phyloP scores from a whole-genome alignment of 1,140 invertebrate species.

The Mamestra configurata region DNA sequence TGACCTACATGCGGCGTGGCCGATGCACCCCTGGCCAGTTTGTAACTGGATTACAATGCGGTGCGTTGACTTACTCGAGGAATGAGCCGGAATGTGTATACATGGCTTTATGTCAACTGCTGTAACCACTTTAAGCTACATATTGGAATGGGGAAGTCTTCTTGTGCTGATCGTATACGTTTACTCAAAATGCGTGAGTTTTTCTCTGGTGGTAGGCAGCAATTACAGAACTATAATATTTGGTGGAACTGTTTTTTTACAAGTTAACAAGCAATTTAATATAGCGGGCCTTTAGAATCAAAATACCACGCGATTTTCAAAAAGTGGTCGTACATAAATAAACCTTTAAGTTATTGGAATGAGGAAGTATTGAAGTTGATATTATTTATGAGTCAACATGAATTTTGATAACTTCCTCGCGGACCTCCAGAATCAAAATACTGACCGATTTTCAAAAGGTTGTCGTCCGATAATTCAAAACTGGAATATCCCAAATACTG shows the following conservation, averaged over 20 bases:
- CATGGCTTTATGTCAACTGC: background rate
- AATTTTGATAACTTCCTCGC: too few species aligned
- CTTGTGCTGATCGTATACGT: background rate
- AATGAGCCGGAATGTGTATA: constrained; percentile 24
- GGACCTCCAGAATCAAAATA: too few species aligned
- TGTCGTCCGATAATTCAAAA: background rate
- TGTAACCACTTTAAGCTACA: background rate
- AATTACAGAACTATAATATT: too few species aligned
- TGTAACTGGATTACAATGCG: constrained; percentile 66
- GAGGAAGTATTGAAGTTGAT: too few species aligned
- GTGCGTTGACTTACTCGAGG: constrained; percentile 64
- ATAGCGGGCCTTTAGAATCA: too few species aligned
- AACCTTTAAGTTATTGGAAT: too few species aligned
- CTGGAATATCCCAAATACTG: background rate
- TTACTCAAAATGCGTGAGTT: background rate
- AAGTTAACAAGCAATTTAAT: too few species aligned
- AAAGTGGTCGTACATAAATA: too few species aligned
- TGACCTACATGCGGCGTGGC: constrained; percentile 78
- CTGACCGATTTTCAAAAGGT: background rate
- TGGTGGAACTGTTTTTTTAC: too few species aligned
- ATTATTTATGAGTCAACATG: too few species aligned
- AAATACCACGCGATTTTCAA: too few species aligned
- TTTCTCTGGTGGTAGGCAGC: too few species aligned
- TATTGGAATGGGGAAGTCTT: background rate
- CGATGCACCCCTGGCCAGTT: constrained; percentile 71